phyloP scores from a whole-genome alignment of 2,888 invertebrate species.

The Meiosimyza decipiens region DNA sequence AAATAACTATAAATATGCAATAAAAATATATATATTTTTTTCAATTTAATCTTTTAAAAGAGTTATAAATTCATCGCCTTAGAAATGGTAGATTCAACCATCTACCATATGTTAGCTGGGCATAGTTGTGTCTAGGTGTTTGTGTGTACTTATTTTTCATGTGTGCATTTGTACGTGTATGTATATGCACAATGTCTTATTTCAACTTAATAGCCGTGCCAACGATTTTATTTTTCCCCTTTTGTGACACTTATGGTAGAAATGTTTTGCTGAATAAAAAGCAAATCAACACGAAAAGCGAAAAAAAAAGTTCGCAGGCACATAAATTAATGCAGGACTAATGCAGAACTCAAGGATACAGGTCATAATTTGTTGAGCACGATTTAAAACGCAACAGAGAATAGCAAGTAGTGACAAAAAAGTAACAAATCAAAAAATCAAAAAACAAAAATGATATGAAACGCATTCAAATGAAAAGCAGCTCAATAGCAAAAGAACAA shows the following conservation, averaged over 20 bases:
- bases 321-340: background rate
- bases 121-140: background rate
- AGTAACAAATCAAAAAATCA: background rate
- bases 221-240: too few species aligned
- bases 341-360: too few species aligned
- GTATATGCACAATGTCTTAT: too few species aligned
- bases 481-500: background rate
- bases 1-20: too few species aligned
- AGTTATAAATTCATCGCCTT: too few species aligned
- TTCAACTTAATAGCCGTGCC: too few species aligned
- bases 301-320: background rate
- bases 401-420: background rate
- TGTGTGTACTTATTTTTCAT: background rate
- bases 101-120: too few species aligned
- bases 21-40: too few species aligned
- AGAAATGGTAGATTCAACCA: too few species aligned
- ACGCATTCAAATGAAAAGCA: background rate
- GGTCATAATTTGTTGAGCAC: slow-evolving; percentile 5
- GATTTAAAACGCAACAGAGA: slow-evolving; percentile 2
- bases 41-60: too few species aligned
- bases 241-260: slow-evolving; percentile 5
- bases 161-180: background rate
- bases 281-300: background rate
- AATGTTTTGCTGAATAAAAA: background rate
- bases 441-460: slow-evolving; percentile 5